These are phyloP conservation scores for fruit fly (Drosophila melanogaster) DNA, from an alignment of 1,140 invertebrate species.

Conservation along the genomic window Release_6_plus_ISO1_MT NT_033779.5:20724501-20725000, in stretches of 20 bases:
- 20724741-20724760: slow-evolving; percentile 3
- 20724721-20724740: slow-evolving; percentile 4
- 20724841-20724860: not conserved
- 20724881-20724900: no score
- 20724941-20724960: no score
- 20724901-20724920: no score
- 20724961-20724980: not conserved
- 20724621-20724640: slow-evolving; percentile 61
- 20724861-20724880: no score
- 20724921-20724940: no score
- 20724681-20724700: slow-evolving; percentile 37
- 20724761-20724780: not conserved
- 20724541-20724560: slow-evolving; percentile 41
- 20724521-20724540: slow-evolving; percentile 40
- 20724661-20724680: slow-evolving; percentile 45
- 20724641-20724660: slow-evolving; percentile 58
- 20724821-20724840: not conserved
- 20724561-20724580: slow-evolving; percentile 44
- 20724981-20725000: not conserved
- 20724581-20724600: slow-evolving; percentile 62
- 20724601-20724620: slow-evolving; percentile 62
- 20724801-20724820: not conserved
- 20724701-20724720: slow-evolving; percentile 11
- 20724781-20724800: not conserved
- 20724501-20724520: slow-evolving; percentile 2